Conservation (phyloP, 53 echinoderm and acorn worm species). For the Holothuria leucospilota region DNA sequence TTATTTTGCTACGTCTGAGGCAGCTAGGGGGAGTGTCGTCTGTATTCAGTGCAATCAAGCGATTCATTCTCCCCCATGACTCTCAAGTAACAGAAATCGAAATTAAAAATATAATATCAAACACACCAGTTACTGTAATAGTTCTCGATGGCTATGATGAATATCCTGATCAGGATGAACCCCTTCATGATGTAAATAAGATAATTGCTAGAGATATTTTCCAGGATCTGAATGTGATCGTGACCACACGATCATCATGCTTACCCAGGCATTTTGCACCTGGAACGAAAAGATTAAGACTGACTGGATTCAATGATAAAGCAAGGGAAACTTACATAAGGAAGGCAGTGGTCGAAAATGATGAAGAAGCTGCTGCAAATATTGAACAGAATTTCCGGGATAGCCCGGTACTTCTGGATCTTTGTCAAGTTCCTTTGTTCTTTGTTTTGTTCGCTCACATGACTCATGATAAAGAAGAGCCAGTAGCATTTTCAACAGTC, state of each 20-base stretch:
- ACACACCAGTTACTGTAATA: neutral
- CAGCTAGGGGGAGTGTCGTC: neutral
- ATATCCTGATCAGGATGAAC: slow-evolving; percentile 29
- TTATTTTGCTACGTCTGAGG: slow-evolving; percentile 1
- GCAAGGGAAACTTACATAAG: neutral
- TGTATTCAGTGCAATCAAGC: slow-evolving; percentile 4
- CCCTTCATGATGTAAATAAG: neutral
- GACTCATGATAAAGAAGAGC: no score
- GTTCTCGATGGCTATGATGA: no score
- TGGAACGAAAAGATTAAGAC: no score
- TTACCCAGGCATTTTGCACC: neutral
- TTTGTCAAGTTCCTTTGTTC: no score
- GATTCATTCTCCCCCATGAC: slow-evolving; percentile 13
- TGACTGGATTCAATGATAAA: slow-evolving; percentile 18
- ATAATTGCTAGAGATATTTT: slow-evolving; percentile 7
- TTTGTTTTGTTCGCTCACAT: no score
- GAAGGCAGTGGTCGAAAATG: neutral
- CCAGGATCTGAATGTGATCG: slow-evolving; percentile 9
- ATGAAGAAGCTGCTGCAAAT: neutral
- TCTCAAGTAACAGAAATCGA: neutral
- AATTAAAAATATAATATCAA: neutral
- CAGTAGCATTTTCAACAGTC: slow-evolving; percentile 3
- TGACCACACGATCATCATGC: slow-evolving; percentile 30
- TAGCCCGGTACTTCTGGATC: slow-evolving; percentile 1
- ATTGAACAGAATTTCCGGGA: neutral